A percentile compares a stretch with the other conserved stretches of the same genome.
These are phyloP conservation scores for Todiramphus chloris DNA, from an alignment of 2,113 vertebrate genomes.

Conservation along the genomic window DNA sequence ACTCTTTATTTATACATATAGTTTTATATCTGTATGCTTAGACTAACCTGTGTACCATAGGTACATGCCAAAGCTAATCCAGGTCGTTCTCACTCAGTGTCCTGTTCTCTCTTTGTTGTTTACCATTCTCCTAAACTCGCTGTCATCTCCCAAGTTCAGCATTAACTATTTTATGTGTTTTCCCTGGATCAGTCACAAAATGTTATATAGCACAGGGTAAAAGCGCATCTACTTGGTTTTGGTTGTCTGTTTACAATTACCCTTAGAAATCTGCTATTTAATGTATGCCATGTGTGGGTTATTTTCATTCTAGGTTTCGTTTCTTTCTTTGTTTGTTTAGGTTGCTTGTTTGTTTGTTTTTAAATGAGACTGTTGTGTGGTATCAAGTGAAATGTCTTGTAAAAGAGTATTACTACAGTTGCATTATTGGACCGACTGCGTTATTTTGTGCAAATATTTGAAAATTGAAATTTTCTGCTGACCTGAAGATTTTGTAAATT, in stretches of 20 bases:
- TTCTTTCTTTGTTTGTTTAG: no score
- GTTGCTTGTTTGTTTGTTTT: neutral
- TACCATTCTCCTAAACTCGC: neutral
- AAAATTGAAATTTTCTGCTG: neutral
- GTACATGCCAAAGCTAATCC: neutral
- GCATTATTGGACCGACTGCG: neutral
- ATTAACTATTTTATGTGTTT: neutral
- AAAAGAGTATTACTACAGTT: neutral
- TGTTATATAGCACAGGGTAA: neutral
- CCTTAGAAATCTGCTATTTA: neutral
- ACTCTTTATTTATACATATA: rapidly evolving
- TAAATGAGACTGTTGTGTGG: neutral
- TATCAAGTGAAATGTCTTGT: neutral
- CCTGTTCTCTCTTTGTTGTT: neutral
- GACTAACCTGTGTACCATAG: neutral
- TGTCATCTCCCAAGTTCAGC: neutral
- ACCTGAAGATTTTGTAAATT: neutral
- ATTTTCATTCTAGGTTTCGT: neutral
- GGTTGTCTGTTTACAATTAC: neutral
- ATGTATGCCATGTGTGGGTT: neutral
- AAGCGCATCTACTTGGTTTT: neutral
- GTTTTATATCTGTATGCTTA: neutral
- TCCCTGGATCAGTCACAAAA: neutral
- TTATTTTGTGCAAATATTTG: neutral
- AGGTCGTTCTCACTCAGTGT: neutral